Conservation (phyloP, 92 coral and sea anemone species). For the Zoanthus solanderi region DNA sequence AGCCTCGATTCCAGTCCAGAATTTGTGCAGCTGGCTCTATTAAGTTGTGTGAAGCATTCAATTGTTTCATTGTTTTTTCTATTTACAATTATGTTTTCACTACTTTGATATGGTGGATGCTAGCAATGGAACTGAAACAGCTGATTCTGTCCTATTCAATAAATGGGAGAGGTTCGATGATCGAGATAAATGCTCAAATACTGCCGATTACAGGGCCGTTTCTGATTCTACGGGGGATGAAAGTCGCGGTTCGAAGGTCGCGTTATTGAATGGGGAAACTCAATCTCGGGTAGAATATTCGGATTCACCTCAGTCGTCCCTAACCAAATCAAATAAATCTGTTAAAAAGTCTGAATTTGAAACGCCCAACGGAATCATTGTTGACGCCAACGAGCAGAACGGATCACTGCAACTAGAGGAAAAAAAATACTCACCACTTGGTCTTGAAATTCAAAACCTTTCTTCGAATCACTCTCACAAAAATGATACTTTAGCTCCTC, state of each 20-base stretch:
- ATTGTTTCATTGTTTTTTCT: constrained; percentile 35
- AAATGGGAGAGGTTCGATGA: constrained; percentile 77
- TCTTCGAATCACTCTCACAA: neutral
- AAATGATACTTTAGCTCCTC: neutral
- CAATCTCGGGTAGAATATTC: neutral
- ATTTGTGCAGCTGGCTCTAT: neutral
- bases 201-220: constrained; percentile 13
- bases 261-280: constrained; percentile 30
- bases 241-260: constrained; percentile 15
- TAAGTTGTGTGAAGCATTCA: neutral
- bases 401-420: neutral
- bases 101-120: constrained; percentile 37
- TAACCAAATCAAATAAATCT: neutral
- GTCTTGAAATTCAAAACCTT: neutral
- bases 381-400: neutral
- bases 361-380: constrained; percentile 1
- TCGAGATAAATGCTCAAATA: constrained; percentile 46
- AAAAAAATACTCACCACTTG: constrained; percentile 13
- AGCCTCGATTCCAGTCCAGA: constrained; percentile 1
- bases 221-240: constrained; percentile 27
- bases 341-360: neutral
- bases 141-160: constrained; percentile 39
- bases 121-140: constrained; percentile 26
- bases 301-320: constrained; percentile 1
- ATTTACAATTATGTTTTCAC: constrained; percentile 30